Percentiles rank a stretch among this genome's conserved stretches.
These are phyloP conservation scores for Armadillidium nasatum DNA, from an alignment of 1,140 invertebrate genomes.

Conservation along the genomic window DNA sequence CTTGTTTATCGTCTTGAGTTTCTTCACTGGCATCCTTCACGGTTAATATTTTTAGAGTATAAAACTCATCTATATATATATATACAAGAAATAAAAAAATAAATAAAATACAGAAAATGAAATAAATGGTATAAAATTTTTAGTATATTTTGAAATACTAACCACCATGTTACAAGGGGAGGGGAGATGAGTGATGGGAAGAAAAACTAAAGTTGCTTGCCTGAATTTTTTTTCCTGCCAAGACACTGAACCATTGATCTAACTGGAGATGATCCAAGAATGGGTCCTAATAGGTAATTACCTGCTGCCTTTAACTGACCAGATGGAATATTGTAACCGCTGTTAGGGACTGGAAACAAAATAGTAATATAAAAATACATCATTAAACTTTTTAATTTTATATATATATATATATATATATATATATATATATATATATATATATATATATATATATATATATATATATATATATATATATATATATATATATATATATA, in stretches of 20 bases:
- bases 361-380: not conserved
- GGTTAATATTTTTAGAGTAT: constrained; percentile 65
- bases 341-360: not conserved
- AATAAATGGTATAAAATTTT: not conserved
- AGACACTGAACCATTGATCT: constrained; percentile 74
- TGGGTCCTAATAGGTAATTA: constrained; percentile 66
- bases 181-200: not conserved
- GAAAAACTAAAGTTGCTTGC: constrained; percentile 47
- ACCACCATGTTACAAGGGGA: not conserved
- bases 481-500: too few species aligned
- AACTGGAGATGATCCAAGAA: constrained; percentile 68
- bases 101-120: not conserved
- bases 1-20: constrained; percentile 70
- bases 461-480: too few species aligned
- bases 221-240: constrained; percentile 65
- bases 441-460: too few species aligned
- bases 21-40: constrained; percentile 58
- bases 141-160: not conserved
- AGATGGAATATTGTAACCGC: not conserved
- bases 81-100: constrained; percentile 25
- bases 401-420: too few species aligned
- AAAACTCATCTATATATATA: constrained; percentile 58
- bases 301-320: constrained; percentile 45
- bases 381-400: too few species aligned
- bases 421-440: too few species aligned